Percentiles rank a stretch among this genome's conserved stretches.
These are phyloP conservation scores for Notamacropus eugenii DNA, from an alignment of 2,797 vertebrate genomes.

Conservation along the genomic window DNA sequence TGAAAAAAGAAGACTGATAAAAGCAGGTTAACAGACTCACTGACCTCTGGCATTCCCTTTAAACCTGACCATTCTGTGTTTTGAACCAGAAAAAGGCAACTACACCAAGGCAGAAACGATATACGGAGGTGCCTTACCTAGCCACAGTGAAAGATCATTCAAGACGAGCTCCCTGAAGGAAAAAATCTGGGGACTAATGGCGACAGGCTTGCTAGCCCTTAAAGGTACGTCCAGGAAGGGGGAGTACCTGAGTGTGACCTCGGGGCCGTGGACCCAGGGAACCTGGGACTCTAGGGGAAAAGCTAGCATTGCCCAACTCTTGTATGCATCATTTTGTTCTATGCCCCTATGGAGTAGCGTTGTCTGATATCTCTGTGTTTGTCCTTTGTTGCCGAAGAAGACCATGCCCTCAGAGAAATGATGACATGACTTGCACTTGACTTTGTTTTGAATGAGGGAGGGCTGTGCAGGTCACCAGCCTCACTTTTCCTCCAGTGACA, in stretches of 20 bases:
- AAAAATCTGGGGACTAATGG: conserved; percentile 35
- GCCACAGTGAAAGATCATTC: background rate
- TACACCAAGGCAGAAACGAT: conserved; percentile 17
- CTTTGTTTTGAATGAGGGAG: too few species aligned
- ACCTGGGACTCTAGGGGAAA: background rate
- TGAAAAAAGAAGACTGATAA: background rate
- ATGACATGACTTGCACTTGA: too few species aligned
- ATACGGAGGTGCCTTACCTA: background rate
- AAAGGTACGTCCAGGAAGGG: conserved; percentile 42
- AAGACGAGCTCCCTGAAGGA: conserved; percentile 1
- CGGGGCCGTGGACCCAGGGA: background rate
- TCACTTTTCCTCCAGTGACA: too few species aligned
- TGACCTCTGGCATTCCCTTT: conserved; percentile 41
- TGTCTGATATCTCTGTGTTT: background rate
- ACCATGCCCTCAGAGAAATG: too few species aligned
- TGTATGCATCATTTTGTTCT: background rate
- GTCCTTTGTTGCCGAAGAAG: too few species aligned
- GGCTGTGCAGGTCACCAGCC: too few species aligned
- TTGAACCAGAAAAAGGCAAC: conserved; percentile 53
- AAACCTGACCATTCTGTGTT: conserved; percentile 26
- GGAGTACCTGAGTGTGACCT: background rate
- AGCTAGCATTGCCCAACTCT: background rate
- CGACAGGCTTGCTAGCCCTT: conserved; percentile 33
- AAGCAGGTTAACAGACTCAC: background rate
- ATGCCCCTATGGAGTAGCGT: background rate